Conservation (phyloP, 2,113 vertebrate species). For the Grammomys surdaster region DNA sequence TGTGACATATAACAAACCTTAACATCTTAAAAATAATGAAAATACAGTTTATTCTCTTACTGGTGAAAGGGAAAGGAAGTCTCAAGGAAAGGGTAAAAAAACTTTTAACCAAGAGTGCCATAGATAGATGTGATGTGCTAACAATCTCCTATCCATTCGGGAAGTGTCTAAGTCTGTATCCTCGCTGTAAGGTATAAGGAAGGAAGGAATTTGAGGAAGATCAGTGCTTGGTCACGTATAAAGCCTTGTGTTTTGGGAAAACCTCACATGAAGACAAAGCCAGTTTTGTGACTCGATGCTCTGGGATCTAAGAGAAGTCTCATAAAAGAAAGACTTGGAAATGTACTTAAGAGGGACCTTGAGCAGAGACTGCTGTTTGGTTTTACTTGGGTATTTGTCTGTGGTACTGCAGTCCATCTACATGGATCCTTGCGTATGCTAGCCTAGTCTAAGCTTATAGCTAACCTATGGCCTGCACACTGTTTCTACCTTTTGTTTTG, state of each 20-base stretch:
- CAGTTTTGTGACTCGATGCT: neutral
- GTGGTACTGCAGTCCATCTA: no score
- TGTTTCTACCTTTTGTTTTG: neutral
- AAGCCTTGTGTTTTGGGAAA: neutral
- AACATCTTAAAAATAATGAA: neutral
- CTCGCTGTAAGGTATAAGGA: neutral
- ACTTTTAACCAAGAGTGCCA: neutral
- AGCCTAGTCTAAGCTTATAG: neutral
- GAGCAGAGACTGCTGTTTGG: neutral
- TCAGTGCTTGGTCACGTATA: neutral
- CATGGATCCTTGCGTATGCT: neutral
- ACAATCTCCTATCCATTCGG: neutral
- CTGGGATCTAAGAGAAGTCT: neutral
- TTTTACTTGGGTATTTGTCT: neutral
- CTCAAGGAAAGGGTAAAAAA: neutral
- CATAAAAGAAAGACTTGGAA: neutral
- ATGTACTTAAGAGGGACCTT: neutral
- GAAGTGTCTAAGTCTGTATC: neutral
- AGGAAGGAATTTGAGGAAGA: neutral
- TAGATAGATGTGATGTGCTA: neutral
- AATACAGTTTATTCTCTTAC: neutral
- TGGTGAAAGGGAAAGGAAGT: neutral
- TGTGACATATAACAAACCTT: neutral
- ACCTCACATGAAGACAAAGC: neutral
- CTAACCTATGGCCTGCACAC: neutral